These are phyloP conservation scores for Scaptomyza tumidula DNA, from an alignment of 2,888 invertebrate species.

Conservation along the genomic window DNA sequence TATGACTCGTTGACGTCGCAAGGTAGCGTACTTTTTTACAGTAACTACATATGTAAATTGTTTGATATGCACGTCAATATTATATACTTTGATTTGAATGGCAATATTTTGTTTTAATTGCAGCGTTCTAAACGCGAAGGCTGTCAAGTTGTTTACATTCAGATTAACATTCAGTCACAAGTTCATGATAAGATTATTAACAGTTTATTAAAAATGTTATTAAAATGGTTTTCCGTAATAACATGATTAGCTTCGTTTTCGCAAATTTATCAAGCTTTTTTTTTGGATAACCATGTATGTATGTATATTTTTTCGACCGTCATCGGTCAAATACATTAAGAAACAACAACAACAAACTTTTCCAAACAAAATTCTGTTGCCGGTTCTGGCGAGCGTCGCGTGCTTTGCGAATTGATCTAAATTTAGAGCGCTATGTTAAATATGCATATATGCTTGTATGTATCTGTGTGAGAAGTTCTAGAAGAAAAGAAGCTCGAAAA, in stretches of 20 bases:
- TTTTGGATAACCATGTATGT: background rate
- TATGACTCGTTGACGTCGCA: constrained; percentile 15
- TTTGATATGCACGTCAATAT: background rate
- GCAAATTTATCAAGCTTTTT: background rate
- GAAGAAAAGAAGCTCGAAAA: constrained; percentile 28
- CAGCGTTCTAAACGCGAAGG: too few species aligned
- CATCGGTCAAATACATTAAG: constrained; percentile 37
- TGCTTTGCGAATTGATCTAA: constrained; percentile 50
- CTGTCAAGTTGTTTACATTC: constrained; percentile 2
- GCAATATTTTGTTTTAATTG: constrained; percentile 33
- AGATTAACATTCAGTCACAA: background rate
- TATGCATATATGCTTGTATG: background rate
- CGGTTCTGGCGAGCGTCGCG: constrained; percentile 28
- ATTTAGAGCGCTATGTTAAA: constrained; percentile 46
- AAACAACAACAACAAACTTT: constrained; percentile 18
- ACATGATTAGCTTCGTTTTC: background rate
- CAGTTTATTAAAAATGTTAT: constrained; percentile 1
- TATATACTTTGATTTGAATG: constrained; percentile 1
- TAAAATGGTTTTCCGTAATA: constrained; percentile 11
- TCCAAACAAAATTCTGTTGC: constrained; percentile 50
- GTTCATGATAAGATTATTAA: constrained; percentile 17
- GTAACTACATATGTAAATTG: background rate
- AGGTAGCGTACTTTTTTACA: constrained; percentile 12
- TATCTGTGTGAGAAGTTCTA: constrained; percentile 3
- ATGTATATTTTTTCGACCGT: constrained; percentile 4